A percentile compares a stretch with the other conserved stretches of the same genome.
Conservation (phyloP, 1,140 invertebrate genomes). For the Rhyzopertha dominica region DNA sequence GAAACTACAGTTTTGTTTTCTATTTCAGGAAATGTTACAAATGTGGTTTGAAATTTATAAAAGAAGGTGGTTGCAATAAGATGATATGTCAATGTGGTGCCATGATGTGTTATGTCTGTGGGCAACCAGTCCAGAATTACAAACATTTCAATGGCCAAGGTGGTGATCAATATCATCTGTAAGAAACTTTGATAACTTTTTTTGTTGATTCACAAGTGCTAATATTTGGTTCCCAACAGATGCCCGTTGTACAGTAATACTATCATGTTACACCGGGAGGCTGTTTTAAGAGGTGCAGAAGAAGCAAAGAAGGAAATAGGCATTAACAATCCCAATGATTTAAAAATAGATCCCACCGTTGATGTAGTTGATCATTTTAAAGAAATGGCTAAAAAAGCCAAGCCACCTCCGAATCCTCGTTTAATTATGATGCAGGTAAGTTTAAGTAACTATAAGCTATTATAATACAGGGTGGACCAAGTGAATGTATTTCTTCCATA, state of each 20-base stretch:
- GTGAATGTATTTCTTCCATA: no score
- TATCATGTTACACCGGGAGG: constrained; percentile 24
- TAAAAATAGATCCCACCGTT: constrained; percentile 36
- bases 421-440: constrained; percentile 3
- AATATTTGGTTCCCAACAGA: constrained; percentile 21
- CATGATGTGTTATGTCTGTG: constrained; percentile 65
- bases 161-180: constrained; percentile 15
- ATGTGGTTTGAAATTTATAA: constrained; percentile 57
- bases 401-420: not conserved
- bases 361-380: constrained; percentile 24
- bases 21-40: constrained; percentile 53
- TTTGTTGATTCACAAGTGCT: constrained; percentile 5
- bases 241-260: constrained; percentile 36
- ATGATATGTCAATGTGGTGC: constrained; percentile 66
- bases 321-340: constrained; percentile 19
- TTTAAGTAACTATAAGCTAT: not conserved
- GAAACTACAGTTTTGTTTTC: no score
- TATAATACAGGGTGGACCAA: constrained; percentile 7
- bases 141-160: constrained; percentile 54
- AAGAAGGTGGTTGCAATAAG: constrained; percentile 65
- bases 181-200: not conserved
- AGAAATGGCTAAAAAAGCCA: constrained; percentile 12
- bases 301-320: constrained; percentile 32
- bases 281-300: constrained; percentile 23
- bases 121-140: constrained; percentile 54